phyloP scores from a whole-genome alignment of 2,888 invertebrate genomes.

The Tipula unca region DNA sequence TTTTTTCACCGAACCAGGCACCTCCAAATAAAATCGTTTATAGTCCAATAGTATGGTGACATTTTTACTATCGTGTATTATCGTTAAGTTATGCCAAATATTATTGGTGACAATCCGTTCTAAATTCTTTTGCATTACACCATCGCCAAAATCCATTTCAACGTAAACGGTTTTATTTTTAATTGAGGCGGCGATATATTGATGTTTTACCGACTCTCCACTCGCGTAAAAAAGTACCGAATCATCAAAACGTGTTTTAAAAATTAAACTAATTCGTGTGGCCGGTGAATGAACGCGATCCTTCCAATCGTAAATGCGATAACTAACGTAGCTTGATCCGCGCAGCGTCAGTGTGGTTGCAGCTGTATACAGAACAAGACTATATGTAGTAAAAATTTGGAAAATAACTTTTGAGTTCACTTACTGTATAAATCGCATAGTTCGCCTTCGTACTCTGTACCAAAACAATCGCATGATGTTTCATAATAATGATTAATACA shows the following conservation, averaged over 20 bases:
- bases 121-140: conserved; percentile 57
- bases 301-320: conserved; percentile 87
- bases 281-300: conserved; percentile 81
- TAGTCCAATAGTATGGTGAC: conserved; percentile 70
- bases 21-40: conserved; percentile 57
- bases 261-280: conserved; percentile 79
- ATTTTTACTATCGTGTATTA: conserved; percentile 65
- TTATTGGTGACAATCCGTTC: conserved; percentile 64
- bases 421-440: conserved; percentile 87
- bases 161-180: conserved; percentile 74
- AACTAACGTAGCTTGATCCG: conserved; percentile 87
- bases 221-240: conserved; percentile 89
- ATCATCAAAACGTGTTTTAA: conserved; percentile 84
- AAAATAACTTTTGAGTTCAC: conserved; percentile 31
- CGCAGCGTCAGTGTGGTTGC: conserved; percentile 78
- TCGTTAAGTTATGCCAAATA: conserved; percentile 84
- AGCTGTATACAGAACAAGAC: conserved; percentile 53
- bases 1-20: conserved; percentile 60
- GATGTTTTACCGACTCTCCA: conserved; percentile 75
- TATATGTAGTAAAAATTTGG: too few species aligned
- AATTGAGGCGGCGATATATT: conserved; percentile 83
- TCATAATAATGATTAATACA: conserved; percentile 90
- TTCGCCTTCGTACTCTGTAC: conserved; percentile 83
- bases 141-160: conserved; percentile 80
- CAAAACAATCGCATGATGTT: conserved; percentile 87